Conservation (phyloP, 2,888 invertebrate genomes). For the Bruchidius siliquastri region DNA sequence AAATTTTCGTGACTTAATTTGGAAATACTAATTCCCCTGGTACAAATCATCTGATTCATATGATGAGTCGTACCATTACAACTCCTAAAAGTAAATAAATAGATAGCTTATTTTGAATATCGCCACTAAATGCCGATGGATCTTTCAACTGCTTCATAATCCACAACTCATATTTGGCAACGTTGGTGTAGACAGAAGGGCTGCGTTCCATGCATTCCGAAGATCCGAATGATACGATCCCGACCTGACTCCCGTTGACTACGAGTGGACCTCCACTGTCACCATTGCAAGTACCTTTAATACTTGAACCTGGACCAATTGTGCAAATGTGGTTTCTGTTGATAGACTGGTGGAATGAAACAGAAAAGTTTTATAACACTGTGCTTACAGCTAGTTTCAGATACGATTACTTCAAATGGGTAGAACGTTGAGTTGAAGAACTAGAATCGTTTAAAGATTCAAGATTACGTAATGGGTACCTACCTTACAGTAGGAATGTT, state of each 20-base stretch:
- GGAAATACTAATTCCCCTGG: too few species aligned
- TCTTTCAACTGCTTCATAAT: neutral
- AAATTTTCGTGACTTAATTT: too few species aligned
- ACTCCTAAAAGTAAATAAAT: neutral
- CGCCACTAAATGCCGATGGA: neutral
- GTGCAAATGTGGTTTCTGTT: neutral
- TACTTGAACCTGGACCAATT: conserved; percentile 8
- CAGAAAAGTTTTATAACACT: too few species aligned
- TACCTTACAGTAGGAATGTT: too few species aligned
- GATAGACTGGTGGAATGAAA: neutral
- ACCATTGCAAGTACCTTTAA: conserved; percentile 23
- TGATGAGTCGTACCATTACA: too few species aligned
- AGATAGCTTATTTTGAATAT: neutral
- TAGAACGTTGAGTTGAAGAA: too few species aligned
- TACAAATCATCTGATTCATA: too few species aligned
- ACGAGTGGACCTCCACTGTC: conserved; percentile 26
- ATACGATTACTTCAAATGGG: too few species aligned
- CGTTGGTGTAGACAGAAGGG: conserved; percentile 21
- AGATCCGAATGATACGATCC: conserved; percentile 23
- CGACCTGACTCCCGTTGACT: conserved; percentile 21
- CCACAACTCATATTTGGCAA: conserved; percentile 18
- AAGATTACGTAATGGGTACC: too few species aligned
- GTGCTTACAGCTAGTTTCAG: too few species aligned
- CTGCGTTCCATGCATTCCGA: conserved; percentile 14
- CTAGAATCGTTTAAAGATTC: too few species aligned